phyloP scores from a whole-genome alignment of 2,113 vertebrate genomes.

The Setophaga coronata region DNA sequence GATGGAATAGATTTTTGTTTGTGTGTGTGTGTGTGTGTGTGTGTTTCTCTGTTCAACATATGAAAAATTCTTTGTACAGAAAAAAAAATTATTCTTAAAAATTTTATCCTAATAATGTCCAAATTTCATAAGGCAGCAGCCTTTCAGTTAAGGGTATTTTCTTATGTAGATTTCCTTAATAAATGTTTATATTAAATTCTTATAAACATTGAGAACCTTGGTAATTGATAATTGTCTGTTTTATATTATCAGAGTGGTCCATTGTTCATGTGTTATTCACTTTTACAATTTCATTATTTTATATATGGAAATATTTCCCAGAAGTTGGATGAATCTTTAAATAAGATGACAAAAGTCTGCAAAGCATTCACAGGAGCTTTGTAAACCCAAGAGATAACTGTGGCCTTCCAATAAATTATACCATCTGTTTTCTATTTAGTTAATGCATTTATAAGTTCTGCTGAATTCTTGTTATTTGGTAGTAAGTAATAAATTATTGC shows the following conservation, averaged over 20 bases:
- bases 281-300: neutral
- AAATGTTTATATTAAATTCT: neutral
- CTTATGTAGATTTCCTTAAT: neutral
- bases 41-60: neutral
- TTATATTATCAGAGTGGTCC: neutral
- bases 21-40: neutral
- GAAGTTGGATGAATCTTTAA: neutral
- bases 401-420: neutral
- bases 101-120: neutral
- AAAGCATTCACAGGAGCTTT: neutral
- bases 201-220: neutral
- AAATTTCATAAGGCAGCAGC: neutral
- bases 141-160: neutral
- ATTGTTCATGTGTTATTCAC: neutral
- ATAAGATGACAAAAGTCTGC: neutral
- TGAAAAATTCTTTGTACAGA: neutral
- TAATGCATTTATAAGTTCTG: conserved; percentile 11
- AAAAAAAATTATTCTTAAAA: neutral
- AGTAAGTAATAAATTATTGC: neutral
- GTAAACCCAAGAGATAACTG: neutral
- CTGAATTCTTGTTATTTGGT: neutral
- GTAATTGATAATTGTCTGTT: neutral
- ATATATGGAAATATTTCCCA: neutral
- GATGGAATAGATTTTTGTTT: neutral
- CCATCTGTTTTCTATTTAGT: conserved; percentile 25